These are phyloP conservation scores for Perdix hodgsoniae DNA, from an alignment of 2,797 vertebrate species.

Conservation along the genomic window DNA sequence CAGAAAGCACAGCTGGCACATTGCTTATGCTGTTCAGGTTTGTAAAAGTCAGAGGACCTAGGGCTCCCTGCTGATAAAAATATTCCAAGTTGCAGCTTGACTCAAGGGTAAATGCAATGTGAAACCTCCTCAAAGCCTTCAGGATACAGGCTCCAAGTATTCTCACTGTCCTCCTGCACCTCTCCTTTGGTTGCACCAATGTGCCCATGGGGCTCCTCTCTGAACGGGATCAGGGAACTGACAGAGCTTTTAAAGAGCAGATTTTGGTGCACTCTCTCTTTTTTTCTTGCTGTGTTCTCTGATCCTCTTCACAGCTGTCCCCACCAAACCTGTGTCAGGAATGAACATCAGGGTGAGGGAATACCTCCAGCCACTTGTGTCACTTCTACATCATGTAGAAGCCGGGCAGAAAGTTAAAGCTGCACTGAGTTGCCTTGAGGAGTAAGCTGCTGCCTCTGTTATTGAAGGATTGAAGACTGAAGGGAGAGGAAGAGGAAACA, in stretches of 20 bases:
- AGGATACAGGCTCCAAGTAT: rapidly evolving
- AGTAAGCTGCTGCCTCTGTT: background rate
- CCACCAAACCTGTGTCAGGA: background rate
- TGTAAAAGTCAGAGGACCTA: background rate
- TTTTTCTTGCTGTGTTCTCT: background rate
- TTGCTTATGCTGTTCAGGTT: background rate
- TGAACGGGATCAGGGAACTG: background rate
- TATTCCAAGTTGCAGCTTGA: conserved; percentile 33
- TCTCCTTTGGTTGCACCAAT: background rate
- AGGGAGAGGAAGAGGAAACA: background rate
- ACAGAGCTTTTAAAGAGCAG: background rate
- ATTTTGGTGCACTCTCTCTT: background rate
- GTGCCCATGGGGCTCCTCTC: background rate
- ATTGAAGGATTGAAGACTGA: background rate
- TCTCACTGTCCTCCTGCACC: background rate
- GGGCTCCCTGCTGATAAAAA: conserved; percentile 46
- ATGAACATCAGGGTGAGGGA: background rate
- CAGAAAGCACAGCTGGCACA: background rate
- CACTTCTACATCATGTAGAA: background rate
- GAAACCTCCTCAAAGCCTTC: conserved; percentile 18
- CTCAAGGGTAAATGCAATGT: background rate
- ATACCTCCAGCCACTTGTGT: background rate
- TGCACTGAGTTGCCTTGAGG: background rate
- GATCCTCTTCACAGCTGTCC: background rate
- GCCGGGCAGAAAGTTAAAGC: background rate